These are phyloP conservation scores for Conus ventricosus DNA, from an alignment of 1,140 invertebrate genomes.

Conservation along the genomic window DNA sequence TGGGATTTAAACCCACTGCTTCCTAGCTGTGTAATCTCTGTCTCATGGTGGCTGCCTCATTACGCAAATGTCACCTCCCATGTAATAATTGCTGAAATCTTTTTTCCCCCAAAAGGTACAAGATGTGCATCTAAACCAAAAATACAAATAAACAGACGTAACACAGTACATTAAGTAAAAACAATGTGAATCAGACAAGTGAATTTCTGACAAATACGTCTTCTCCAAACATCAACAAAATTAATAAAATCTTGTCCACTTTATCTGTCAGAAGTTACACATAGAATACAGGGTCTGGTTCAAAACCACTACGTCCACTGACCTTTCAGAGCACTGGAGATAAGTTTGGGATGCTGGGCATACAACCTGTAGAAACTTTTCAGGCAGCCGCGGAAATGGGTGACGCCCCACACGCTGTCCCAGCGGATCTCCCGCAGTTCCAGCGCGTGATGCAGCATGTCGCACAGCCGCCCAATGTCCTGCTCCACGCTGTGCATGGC, in stretches of 20 bases:
- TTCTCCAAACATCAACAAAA: neutral
- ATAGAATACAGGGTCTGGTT: neutral
- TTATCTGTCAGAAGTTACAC: neutral
- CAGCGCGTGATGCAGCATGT: constrained; percentile 42
- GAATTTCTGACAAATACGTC: no score
- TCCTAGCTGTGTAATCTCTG: no score
- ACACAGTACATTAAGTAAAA: no score
- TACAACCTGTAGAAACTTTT: constrained; percentile 56
- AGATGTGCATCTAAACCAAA: no score
- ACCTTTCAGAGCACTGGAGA: constrained; percentile 58
- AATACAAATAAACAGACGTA: no score
- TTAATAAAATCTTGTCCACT: neutral
- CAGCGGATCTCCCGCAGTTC: constrained; percentile 54
- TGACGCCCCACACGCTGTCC: constrained; percentile 62
- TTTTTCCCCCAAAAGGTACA: no score
- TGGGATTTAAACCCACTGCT: no score
- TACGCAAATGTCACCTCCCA: no score
- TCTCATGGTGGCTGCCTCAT: no score
- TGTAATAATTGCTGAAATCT: no score
- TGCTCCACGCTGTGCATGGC: constrained; percentile 41
- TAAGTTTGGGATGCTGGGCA: constrained; percentile 47
- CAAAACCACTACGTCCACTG: neutral
- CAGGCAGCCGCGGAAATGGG: constrained; percentile 60
- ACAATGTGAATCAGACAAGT: no score
- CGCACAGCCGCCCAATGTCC: constrained; percentile 53